Evolutionary conservation across 2,888 invertebrate species (phyloP).

Genomic region (Trisateles emortualis): DNA sequence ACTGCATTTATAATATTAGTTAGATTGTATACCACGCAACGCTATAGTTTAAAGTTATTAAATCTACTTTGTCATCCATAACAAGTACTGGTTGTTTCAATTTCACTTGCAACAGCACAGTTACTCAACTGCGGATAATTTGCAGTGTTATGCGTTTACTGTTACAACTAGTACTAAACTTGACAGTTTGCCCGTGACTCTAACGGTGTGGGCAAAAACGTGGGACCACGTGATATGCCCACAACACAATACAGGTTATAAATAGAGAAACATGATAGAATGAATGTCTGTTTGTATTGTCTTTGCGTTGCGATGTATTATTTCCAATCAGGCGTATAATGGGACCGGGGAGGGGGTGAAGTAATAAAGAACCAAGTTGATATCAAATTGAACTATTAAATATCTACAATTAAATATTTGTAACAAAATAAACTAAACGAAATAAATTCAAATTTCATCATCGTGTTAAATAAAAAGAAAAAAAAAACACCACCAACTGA

Average conservation of each 20-base stretch:
- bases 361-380: too few species aligned
- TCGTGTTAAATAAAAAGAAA: too few species aligned
- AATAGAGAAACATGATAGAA: slow-evolving; percentile 20
- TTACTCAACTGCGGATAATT: slow-evolving; percentile 14
- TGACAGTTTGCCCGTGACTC: slow-evolving; percentile 29
- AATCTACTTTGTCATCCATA: slow-evolving; percentile 2
- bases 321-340: slow-evolving; percentile 3
- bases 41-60: too few species aligned
- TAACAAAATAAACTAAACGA: too few species aligned
- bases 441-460: too few species aligned
- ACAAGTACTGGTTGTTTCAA: slow-evolving; percentile 15
- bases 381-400: too few species aligned
- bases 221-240: slow-evolving; percentile 26
- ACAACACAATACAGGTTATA: slow-evolving; percentile 18
- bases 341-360: too few species aligned
- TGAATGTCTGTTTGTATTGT: slow-evolving; percentile 17
- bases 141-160: slow-evolving; percentile 7
- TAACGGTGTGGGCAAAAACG: slow-evolving; percentile 33
- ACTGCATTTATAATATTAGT: too few species aligned
- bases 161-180: slow-evolving; percentile 18
- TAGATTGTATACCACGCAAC: too few species aligned
- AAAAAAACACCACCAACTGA: too few species aligned
- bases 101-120: slow-evolving; percentile 13
- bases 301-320: background rate
- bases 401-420: too few species aligned